Base-by-base conservation (phyloP, 92 coral and sea anemone species). In the Montipora capitata region DNA sequence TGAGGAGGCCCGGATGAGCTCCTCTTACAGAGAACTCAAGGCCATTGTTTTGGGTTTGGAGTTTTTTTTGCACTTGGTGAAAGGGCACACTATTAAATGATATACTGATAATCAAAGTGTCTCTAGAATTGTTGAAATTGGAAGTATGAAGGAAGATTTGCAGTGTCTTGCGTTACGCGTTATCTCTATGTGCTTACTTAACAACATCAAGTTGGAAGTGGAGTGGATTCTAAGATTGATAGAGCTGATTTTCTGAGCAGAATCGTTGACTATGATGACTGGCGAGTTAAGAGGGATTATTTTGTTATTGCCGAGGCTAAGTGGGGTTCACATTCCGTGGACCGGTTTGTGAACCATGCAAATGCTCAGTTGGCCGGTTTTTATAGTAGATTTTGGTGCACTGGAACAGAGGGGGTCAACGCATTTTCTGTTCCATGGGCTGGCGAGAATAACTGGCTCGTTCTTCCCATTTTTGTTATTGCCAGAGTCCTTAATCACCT, bases 361-460 rank as follows among this genome's bases (percentile, higher is more conserved):
- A 79, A 87, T 62, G 38, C 91, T 69, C 91, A 70, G 86, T 77
- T 87, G 51, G 65, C 40, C 80, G 35, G 86, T 79, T 87, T 87
- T 51, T 35, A 79, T 38, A 79, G 81, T 38, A 71, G 44, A 27
- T 79, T 87, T 73, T 87, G 86, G 91, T 87, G 81, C 66, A 68
- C 91, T 10, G 82, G 88, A 4, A 1, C 88, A 17, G 93, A 89
- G 76, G 49, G 62, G 40, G 80, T 84, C 35, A 88, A 92, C 82
- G 87, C 94, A 17, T 86, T 93, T 77, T 77, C 90, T 35, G 39
- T 82, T 38, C 10, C 57, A 42, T 92, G 93, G 93, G 40, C 13
- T 14, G 88, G 88, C 5, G 92, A 88, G 64, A 88, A 88, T 75
- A 88, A 88, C 65, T 88, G 95, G 86, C 79, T 92, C 9, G 89